Conservation (phyloP, 1,140 invertebrate genomes). For the Calephelis nemesis region DNA sequence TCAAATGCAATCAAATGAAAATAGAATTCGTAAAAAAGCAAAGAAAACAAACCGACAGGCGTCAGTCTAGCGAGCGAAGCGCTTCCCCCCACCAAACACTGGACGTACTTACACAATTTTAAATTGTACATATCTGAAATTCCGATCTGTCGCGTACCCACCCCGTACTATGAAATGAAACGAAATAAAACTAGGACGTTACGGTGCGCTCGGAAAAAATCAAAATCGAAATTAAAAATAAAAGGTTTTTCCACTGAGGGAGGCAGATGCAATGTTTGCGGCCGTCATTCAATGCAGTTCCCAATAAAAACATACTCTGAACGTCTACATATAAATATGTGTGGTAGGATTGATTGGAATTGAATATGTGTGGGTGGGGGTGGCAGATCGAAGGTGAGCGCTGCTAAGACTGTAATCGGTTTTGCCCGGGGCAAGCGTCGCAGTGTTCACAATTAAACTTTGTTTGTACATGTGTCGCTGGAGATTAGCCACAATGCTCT, state of each 20-base stretch:
- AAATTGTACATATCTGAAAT: conserved; percentile 80
- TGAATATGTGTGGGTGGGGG: conserved; percentile 66
- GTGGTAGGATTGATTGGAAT: conserved; percentile 75
- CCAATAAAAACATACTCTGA: conserved; percentile 71
- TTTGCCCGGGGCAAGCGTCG: conserved; percentile 67
- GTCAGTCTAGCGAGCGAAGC: conserved; percentile 70
- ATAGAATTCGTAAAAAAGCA: conserved; percentile 76
- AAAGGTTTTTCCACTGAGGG: conserved; percentile 67
- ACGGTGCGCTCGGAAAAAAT: conserved; percentile 72
- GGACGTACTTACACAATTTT: conserved; percentile 79
- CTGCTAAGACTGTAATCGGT: conserved; percentile 77
- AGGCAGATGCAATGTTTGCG: conserved; percentile 75
- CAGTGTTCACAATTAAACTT: conserved; percentile 77
- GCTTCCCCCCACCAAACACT: conserved; percentile 53
- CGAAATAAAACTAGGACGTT: conserved; percentile 76
- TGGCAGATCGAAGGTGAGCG: conserved; percentile 69
- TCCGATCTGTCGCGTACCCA: conserved; percentile 77
- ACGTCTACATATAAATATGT: conserved; percentile 76
- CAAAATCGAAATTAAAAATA: conserved; percentile 79
- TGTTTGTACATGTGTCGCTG: conserved; percentile 77
- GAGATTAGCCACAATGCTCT: conserved; percentile 76
- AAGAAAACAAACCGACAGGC: conserved; percentile 77
- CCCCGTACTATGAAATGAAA: conserved; percentile 78
- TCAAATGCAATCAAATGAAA: conserved; percentile 81
- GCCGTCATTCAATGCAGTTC: conserved; percentile 74